Conservation (phyloP, 2,888 invertebrate genomes). For the Parnassius mnemosyne region DNA sequence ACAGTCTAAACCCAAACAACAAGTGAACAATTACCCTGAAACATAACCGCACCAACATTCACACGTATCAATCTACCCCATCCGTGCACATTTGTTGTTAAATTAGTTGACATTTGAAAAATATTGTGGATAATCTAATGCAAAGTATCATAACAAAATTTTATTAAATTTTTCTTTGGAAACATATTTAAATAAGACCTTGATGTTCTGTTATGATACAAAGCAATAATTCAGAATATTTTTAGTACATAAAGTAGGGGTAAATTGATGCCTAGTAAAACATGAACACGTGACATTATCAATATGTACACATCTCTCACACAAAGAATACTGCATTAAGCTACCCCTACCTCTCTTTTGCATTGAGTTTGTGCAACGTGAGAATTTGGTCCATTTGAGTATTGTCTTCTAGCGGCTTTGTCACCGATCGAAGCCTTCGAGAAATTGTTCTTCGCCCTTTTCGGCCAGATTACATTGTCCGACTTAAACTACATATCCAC, state of each 20-base stretch:
- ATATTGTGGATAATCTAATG: conserved; percentile 6
- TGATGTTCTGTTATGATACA: conserved; percentile 30
- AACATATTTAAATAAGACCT: conserved; percentile 20
- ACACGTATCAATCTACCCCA: conserved; percentile 63
- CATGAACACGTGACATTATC: conserved; percentile 19
- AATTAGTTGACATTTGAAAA: conserved; percentile 47
- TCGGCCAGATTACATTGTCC: conserved; percentile 94
- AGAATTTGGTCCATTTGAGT: conserved; percentile 70
- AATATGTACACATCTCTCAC: not conserved
- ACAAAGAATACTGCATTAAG: conserved; percentile 46
- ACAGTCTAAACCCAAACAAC: conserved; percentile 1
- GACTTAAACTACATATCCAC: conserved; percentile 88
- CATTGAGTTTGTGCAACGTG: conserved; percentile 39
- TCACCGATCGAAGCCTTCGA: conserved; percentile 96
- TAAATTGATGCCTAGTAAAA: conserved; percentile 51
- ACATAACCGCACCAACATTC: conserved; percentile 25
- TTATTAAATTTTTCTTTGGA: not conserved
- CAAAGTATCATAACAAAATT: conserved; percentile 17
- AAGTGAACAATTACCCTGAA: conserved; percentile 10
- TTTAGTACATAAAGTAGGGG: conserved; percentile 39
- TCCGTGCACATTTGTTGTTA: conserved; percentile 44
- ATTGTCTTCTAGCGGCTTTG: conserved; percentile 87
- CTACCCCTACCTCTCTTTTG: conserved; percentile 51
- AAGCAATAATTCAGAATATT: conserved; percentile 21
- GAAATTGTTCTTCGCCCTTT: conserved; percentile 98